These are phyloP conservation scores for Tubulanus polymorphus DNA, from an alignment of 2,888 invertebrate species.

Conservation along the genomic window DNA sequence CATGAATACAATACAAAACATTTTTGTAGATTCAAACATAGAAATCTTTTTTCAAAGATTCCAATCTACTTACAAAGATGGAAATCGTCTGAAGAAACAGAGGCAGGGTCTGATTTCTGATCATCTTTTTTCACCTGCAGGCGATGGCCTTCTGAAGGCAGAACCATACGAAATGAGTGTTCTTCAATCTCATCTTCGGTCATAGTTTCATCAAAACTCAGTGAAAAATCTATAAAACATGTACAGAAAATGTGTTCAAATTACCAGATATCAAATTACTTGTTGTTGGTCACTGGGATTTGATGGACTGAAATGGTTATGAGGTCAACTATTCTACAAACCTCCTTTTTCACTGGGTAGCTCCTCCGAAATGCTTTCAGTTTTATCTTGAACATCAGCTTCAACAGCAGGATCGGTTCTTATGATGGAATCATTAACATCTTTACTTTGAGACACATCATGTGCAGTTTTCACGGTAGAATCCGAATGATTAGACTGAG, in stretches of 20 bases:
- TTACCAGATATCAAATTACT: too few relatives aligned
- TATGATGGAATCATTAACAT: not conserved
- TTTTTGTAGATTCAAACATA: too few relatives aligned
- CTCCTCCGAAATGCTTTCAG: constrained; percentile 15
- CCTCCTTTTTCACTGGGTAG: constrained; percentile 14
- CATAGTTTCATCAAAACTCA: constrained; percentile 41
- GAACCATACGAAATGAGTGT: constrained; percentile 38
- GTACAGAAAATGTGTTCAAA: not conserved
- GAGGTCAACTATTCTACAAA: too few relatives aligned
- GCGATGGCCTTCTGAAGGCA: constrained; percentile 47
- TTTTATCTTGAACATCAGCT: constrained; percentile 6
- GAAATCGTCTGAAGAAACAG: constrained; percentile 28
- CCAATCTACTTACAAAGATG: not conserved
- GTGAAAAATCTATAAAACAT: constrained; percentile 24
- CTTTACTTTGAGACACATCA: not conserved
- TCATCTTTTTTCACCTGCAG: constrained; percentile 31
- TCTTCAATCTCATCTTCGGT: constrained; percentile 46
- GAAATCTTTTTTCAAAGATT: not conserved
- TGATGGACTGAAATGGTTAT: too few relatives aligned
- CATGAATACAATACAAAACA: too few relatives aligned
- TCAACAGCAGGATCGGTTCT: constrained; percentile 8
- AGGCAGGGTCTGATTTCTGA: constrained; percentile 24
- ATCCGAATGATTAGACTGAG: too few relatives aligned
- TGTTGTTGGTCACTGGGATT: too few relatives aligned
- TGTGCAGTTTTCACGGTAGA: too few relatives aligned